Percentiles rank a stretch among this genome's conserved stretches.
These are phyloP conservation scores for Plecotus auritus DNA, from an alignment of 2,113 vertebrate genomes.

Conservation along the genomic window DNA sequence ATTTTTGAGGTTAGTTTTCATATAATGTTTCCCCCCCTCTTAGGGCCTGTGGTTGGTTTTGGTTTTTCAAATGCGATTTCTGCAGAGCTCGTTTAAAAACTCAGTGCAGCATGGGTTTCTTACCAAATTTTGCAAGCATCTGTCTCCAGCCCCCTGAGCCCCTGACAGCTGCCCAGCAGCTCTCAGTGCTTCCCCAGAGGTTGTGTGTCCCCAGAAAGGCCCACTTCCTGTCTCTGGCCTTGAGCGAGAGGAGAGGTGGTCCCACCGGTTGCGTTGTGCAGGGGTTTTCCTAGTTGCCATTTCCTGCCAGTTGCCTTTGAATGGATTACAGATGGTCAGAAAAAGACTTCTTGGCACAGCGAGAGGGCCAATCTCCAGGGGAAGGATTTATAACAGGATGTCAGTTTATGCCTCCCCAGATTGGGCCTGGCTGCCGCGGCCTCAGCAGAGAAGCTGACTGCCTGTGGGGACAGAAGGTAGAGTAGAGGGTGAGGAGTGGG, in stretches of 20 bases:
- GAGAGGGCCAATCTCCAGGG: slow-evolving; percentile 54
- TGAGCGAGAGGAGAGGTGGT: slow-evolving; percentile 6
- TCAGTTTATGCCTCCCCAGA: slow-evolving; percentile 42
- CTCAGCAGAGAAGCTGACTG: neutral
- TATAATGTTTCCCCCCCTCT: neutral
- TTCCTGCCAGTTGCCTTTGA: slow-evolving; percentile 69
- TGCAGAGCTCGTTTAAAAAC: slow-evolving; percentile 63
- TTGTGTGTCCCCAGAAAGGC: slow-evolving; percentile 63
- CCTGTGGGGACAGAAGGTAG: too few species aligned
- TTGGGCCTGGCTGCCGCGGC: neutral
- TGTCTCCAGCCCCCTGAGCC: slow-evolving; percentile 56
- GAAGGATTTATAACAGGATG: slow-evolving; percentile 66
- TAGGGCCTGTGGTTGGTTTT: slow-evolving; percentile 60
- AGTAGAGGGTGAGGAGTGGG: too few species aligned
- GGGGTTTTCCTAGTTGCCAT: slow-evolving; percentile 66
- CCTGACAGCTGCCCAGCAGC: slow-evolving; percentile 61
- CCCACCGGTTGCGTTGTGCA: slow-evolving; percentile 51
- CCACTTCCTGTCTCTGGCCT: slow-evolving; percentile 37
- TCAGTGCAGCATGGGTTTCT: slow-evolving; percentile 39
- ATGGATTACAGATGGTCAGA: slow-evolving; percentile 74
- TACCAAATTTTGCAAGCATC: slow-evolving; percentile 66
- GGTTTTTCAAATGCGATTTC: slow-evolving; percentile 66
- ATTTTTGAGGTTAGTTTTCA: slow-evolving; percentile 70
- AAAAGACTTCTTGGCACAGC: slow-evolving; percentile 67
- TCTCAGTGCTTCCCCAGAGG: slow-evolving; percentile 40